A percentile compares a stretch with the other conserved stretches of the same genome.
Evolutionary conservation across 2,797 vertebrate species (phyloP).

Genomic region (Meda fulgida): DNA sequence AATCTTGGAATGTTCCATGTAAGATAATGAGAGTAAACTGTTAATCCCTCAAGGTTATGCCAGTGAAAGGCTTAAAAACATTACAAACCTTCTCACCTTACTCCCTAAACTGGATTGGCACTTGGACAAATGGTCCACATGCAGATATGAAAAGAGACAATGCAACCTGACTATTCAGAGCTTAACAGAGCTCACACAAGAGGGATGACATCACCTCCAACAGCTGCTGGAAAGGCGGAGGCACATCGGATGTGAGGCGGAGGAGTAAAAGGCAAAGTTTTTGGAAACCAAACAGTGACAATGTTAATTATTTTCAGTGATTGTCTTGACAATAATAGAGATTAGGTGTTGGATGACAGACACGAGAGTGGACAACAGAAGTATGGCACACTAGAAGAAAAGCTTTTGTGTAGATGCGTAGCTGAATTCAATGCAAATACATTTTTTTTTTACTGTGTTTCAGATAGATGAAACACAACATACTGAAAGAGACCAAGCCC

Average conservation of each 20-base stretch:
- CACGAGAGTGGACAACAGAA: background rate
- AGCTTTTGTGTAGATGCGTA: background rate
- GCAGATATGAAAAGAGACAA: conserved; percentile 17
- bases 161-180: background rate
- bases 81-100: conserved; percentile 11
- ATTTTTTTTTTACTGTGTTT: background rate
- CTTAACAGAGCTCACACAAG: conserved; percentile 6
- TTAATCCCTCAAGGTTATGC: background rate
- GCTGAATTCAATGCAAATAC: background rate
- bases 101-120: background rate
- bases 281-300: background rate
- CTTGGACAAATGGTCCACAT: background rate
- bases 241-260: background rate
- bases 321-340: conserved; percentile 6
- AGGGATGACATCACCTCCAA: conserved; percentile 9
- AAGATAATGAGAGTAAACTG: background rate
- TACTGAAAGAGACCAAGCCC: background rate
- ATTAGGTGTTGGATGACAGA: conserved; percentile 11
- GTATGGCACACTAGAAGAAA: background rate
- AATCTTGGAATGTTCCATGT: background rate
- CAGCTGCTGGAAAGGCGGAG: conserved; percentile 4
- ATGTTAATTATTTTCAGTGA: background rate
- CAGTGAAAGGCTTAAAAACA: conserved; percentile 5
- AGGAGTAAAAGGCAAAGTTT: background rate
- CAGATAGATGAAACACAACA: background rate